Evolutionary conservation across 2,797 vertebrate species (phyloP).

Genomic region (Xenops minutus): DNA sequence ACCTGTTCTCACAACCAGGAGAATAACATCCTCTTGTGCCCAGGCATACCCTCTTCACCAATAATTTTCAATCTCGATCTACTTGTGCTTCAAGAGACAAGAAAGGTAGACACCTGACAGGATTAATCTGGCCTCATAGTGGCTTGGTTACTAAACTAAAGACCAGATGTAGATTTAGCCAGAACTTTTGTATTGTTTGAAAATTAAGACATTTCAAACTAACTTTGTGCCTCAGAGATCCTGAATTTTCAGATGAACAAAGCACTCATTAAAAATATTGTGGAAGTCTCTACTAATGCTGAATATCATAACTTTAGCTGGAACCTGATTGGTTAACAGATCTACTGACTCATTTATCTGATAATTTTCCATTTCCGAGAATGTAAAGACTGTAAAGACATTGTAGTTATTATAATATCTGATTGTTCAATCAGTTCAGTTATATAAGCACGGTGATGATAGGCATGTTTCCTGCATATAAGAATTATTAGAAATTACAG

Average conservation of each 20-base stretch:
- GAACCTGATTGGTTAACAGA: not conserved
- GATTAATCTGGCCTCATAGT: not conserved
- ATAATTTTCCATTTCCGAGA: not conserved
- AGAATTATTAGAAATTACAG: not conserved
- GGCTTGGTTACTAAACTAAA: not conserved
- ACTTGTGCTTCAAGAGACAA: not conserved
- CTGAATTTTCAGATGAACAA: not conserved
- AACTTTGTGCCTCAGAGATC: not conserved
- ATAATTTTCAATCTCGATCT: not conserved
- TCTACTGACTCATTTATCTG: not conserved
- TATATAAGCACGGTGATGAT: not conserved
- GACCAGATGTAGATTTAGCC: not conserved
- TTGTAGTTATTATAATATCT: not conserved
- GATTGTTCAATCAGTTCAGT: not conserved
- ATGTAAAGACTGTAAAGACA: not conserved
- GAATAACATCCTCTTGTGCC: not conserved
- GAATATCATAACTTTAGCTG: not conserved
- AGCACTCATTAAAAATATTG: not conserved
- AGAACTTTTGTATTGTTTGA: not conserved
- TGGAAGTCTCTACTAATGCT: not conserved
- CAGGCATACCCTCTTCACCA: not conserved
- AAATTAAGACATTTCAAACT: not conserved
- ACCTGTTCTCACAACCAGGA: not conserved
- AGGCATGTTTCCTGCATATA: not conserved
- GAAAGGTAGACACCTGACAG: not conserved